Evolutionary conservation across 2,113 vertebrate species (phyloP).

Genomic region (Tylochromis polylepis): DNA sequence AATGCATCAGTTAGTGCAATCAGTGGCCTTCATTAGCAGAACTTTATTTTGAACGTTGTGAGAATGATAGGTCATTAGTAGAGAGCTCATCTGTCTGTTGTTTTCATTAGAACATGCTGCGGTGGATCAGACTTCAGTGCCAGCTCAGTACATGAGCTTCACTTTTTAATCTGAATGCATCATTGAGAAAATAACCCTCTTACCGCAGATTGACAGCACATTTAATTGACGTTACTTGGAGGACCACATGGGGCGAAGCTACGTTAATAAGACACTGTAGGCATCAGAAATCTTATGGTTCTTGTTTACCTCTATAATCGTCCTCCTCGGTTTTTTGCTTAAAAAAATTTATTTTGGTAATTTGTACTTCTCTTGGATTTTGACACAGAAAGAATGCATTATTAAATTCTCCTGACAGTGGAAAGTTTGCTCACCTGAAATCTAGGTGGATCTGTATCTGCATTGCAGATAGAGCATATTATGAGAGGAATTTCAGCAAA

Average conservation of each 20-base stretch:
- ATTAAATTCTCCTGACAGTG: neutral
- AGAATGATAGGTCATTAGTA: neutral
- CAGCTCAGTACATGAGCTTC: neutral
- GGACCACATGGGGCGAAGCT: neutral
- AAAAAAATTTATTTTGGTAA: neutral
- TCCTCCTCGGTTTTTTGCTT: neutral
- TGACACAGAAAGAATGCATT: neutral
- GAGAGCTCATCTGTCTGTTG: neutral
- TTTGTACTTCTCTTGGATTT: neutral
- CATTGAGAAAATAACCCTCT: neutral
- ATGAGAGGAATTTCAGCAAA: neutral
- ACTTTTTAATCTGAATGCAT: slow-evolving; percentile 13
- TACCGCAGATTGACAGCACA: neutral
- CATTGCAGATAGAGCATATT: neutral
- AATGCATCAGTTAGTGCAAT: neutral
- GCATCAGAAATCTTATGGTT: neutral
- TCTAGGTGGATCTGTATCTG: neutral
- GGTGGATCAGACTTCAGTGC: neutral
- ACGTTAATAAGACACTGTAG: neutral
- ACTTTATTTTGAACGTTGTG: neutral
- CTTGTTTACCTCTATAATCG: neutral
- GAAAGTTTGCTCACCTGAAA: neutral
- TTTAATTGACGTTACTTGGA: neutral
- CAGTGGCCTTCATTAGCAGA: neutral
- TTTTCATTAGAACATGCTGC: slow-evolving; percentile 12